Evolutionary conservation across 1,140 invertebrate genomes (phyloP).

Genomic region (Aplysia californica): DNA sequence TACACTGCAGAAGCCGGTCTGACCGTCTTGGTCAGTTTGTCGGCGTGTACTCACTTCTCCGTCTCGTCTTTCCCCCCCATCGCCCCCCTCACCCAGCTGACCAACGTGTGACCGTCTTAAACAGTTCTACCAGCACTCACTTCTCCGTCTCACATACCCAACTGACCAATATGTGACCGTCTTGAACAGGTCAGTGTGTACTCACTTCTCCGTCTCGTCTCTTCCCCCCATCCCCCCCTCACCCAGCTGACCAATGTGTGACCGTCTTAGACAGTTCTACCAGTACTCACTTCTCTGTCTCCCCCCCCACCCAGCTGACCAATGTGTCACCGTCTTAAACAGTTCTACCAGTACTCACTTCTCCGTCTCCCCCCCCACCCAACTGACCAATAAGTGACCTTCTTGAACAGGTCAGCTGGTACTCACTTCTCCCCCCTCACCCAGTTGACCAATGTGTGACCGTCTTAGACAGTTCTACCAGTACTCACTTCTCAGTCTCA

Average conservation of each 20-base stretch:
- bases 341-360: too few species aligned
- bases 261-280: neutral
- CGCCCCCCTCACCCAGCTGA: too few species aligned
- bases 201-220: constrained; percentile 74
- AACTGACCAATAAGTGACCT: constrained; percentile 66
- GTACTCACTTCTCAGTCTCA: neutral
- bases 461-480: neutral
- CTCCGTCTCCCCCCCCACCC: constrained; percentile 72
- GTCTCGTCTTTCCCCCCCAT: too few species aligned
- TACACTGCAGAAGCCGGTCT: too few species aligned
- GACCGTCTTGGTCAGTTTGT: neutral
- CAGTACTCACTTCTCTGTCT: neutral
- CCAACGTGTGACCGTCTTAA: too few species aligned
- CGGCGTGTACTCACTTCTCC: neutral
- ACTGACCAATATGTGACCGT: too few species aligned
- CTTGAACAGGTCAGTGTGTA: too few species aligned
- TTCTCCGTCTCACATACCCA: constrained; percentile 75
- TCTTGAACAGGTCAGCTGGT: neutral
- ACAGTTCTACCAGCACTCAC: too few species aligned
- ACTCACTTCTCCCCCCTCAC: neutral
- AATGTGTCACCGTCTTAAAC: too few species aligned
- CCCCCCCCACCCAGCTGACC: too few species aligned
- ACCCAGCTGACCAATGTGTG: constrained; percentile 69
- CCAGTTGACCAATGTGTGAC: neutral
- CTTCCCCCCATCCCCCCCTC: constrained; percentile 50